Evolutionary conservation across 2,888 invertebrate genomes (phyloP).

Genomic region (Leptogaster cylindrica): DNA sequence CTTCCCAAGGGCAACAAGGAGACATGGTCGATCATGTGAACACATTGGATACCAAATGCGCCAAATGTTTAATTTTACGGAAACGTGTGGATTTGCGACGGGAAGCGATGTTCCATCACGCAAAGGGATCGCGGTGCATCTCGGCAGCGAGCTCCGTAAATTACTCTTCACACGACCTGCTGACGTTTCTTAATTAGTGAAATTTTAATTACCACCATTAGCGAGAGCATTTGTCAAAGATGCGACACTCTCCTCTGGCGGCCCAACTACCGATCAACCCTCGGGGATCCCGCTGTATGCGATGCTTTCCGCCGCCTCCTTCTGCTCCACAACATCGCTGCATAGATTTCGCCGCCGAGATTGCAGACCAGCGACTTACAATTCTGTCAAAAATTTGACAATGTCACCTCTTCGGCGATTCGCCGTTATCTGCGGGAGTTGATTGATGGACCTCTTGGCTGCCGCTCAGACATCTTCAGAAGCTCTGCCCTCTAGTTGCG

Average conservation of each 20-base stretch:
- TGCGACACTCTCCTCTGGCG: background rate
- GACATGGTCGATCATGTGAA: too few species aligned
- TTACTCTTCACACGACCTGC: background rate
- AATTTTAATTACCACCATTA: conserved; percentile 4
- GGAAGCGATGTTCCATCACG: too few species aligned
- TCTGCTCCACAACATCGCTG: too few species aligned
- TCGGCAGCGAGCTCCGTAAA: background rate
- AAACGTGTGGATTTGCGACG: too few species aligned
- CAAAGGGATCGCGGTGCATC: background rate
- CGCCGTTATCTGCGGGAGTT: background rate
- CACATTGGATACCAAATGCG: too few species aligned
- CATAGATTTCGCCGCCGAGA: too few species aligned
- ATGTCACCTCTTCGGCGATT: background rate
- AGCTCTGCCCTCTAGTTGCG: background rate
- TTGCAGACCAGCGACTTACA: too few species aligned
- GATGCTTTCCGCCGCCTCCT: too few species aligned
- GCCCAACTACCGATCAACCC: too few species aligned
- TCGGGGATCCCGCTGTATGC: too few species aligned
- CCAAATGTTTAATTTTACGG: too few species aligned
- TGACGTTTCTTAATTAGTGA: conserved; percentile 5
- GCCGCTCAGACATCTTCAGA: background rate
- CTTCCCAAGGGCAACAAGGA: background rate
- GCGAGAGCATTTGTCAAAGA: background rate
- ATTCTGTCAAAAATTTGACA: too few species aligned
- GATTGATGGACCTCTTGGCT: background rate